Evolutionary conservation across 1,140 invertebrate species (phyloP).

Genomic region (Apis cerana): DNA sequence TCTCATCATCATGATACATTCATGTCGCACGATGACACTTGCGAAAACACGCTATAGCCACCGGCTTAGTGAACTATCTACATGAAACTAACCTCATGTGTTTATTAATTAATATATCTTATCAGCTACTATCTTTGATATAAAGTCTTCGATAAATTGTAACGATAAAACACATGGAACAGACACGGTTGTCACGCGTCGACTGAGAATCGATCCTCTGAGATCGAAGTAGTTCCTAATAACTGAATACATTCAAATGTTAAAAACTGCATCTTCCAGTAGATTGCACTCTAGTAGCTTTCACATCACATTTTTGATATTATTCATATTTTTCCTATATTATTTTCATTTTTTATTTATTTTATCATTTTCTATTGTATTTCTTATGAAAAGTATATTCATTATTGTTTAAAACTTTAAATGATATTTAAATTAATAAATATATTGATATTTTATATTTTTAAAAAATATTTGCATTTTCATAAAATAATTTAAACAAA

Average conservation of each 20-base stretch:
- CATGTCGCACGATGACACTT: constrained; percentile 51
- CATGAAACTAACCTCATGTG: constrained; percentile 42
- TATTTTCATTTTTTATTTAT: too few species aligned
- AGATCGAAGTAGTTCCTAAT: constrained; percentile 16
- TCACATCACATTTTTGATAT: too few species aligned
- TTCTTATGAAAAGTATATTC: too few species aligned
- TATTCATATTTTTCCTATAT: background rate
- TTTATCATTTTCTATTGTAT: too few species aligned
- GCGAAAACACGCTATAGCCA: background rate
- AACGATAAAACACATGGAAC: constrained; percentile 9
- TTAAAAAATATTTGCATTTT: too few species aligned
- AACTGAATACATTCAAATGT: background rate
- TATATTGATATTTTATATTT: too few species aligned
- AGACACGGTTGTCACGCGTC: constrained; percentile 40
- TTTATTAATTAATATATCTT: background rate
- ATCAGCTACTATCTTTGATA: constrained; percentile 34
- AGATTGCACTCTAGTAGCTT: background rate
- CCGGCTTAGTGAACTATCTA: constrained; percentile 13
- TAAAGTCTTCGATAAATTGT: background rate
- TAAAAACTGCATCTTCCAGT: background rate
- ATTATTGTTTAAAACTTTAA: too few species aligned
- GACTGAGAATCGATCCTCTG: constrained; percentile 37
- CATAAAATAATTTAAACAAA: background rate
- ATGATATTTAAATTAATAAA: too few species aligned
- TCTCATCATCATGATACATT: constrained; percentile 72